Evolutionary conservation across 2,113 vertebrate species (phyloP).

Genomic region (Harpagus bidentatus): DNA sequence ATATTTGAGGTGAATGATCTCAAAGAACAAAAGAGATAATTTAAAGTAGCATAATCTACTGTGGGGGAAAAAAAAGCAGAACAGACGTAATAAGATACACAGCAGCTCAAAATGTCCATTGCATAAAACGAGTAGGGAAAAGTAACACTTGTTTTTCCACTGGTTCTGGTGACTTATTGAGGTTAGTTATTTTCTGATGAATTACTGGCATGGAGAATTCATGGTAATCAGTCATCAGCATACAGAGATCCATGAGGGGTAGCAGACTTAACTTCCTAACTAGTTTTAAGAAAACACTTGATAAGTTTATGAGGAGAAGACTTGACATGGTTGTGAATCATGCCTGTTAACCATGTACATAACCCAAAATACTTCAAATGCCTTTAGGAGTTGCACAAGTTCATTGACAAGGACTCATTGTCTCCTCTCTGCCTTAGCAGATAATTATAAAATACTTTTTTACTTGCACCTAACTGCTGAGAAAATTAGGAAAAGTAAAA

Average conservation of each 20-base stretch:
- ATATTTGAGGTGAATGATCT: background rate
- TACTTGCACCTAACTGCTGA: background rate
- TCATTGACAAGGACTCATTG: background rate
- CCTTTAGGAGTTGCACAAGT: background rate
- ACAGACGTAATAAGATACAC: background rate
- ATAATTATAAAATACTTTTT: background rate
- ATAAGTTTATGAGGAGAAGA: background rate
- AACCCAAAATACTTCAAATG: background rate
- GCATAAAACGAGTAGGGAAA: background rate
- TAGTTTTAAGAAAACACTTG: background rate
- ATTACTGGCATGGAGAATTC: background rate
- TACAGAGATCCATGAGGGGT: background rate
- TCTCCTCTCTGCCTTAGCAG: background rate
- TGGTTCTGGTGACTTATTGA: background rate
- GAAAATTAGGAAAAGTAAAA: background rate
- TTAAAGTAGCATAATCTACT: background rate
- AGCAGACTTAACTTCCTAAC: background rate
- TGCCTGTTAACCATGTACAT: background rate
- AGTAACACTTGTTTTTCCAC: background rate
- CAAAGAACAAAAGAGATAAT: background rate
- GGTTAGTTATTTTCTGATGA: background rate
- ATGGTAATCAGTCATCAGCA: background rate
- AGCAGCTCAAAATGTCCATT: background rate
- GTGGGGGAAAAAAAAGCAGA: fast-evolving
- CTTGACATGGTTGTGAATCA: background rate